Evolutionary conservation across 2,113 vertebrate genomes (phyloP).

Genomic region (Myrmecophaga tridactyla): DNA sequence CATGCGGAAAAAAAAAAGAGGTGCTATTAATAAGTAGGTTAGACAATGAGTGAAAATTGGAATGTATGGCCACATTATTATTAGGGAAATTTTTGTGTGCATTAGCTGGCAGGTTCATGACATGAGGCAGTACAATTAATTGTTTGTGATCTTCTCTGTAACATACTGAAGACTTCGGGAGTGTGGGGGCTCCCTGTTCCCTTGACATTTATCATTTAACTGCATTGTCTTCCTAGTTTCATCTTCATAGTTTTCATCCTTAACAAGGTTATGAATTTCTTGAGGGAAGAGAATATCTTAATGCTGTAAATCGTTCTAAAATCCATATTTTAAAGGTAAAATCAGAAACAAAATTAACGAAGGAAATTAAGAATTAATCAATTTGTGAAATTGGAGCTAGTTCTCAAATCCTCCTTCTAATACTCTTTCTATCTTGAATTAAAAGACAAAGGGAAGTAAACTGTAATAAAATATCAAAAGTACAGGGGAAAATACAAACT

Average conservation of each 20-base stretch:
- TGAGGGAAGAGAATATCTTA: neutral
- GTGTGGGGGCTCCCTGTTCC: neutral
- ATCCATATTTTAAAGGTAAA: neutral
- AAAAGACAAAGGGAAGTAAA: neutral
- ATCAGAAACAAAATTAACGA: neutral
- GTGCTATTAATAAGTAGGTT: neutral
- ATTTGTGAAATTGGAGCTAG: neutral
- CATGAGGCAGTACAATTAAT: neutral
- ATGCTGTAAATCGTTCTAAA: neutral
- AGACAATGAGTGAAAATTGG: neutral
- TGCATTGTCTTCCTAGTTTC: neutral
- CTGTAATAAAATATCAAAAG: neutral
- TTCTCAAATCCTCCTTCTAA: neutral
- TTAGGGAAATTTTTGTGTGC: conserved; percentile 25
- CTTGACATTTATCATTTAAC: neutral
- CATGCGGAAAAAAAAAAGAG: too few species aligned
- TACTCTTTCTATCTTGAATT: neutral
- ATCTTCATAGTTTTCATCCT: neutral
- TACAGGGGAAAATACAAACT: neutral
- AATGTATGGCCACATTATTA: neutral
- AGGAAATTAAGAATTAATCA: neutral
- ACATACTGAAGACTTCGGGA: neutral
- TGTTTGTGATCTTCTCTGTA: neutral
- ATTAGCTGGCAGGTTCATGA: neutral
- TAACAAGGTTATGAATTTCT: neutral